Evolutionary conservation across 2,113 vertebrate species (phyloP).

Genomic region (Gasterosteus aculeatus): DNA sequence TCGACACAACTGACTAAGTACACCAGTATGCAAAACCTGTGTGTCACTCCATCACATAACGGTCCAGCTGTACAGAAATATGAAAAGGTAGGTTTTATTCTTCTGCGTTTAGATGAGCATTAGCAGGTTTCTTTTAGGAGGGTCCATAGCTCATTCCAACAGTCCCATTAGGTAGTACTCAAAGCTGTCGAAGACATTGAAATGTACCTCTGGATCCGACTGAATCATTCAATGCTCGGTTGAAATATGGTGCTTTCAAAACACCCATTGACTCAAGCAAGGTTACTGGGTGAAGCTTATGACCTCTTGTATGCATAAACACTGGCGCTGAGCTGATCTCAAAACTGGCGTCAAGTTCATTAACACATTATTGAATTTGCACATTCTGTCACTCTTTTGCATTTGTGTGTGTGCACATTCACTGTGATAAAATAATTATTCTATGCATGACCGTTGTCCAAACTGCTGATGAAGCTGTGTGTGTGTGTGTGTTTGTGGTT

Average conservation of each 20-base stretch:
- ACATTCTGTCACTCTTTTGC: slow-evolving; percentile 13
- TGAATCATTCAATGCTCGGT: slow-evolving; percentile 15
- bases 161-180: slow-evolving; percentile 20
- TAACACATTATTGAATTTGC: slow-evolving; percentile 25
- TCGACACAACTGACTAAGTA: slow-evolving; percentile 19
- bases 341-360: slow-evolving; percentile 22
- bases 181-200: slow-evolving; percentile 27
- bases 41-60: slow-evolving; percentile 25
- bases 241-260: neutral
- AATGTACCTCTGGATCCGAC: slow-evolving; percentile 15
- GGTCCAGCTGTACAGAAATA: neutral
- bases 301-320: neutral
- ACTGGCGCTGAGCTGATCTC: slow-evolving; percentile 6
- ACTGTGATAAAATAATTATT: slow-evolving; percentile 35
- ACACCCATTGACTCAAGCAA: slow-evolving; percentile 10
- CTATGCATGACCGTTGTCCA: slow-evolving; percentile 1
- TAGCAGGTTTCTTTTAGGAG: slow-evolving; percentile 5
- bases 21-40: slow-evolving; percentile 1
- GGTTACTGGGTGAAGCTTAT: neutral
- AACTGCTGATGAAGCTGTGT: slow-evolving; percentile 59
- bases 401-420: slow-evolving; percentile 10
- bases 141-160: slow-evolving; percentile 25
- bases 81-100: slow-evolving; percentile 17
- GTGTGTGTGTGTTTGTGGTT: slow-evolving; percentile 22
- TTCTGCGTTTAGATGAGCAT: slow-evolving; percentile 4